Conservation (phyloP, 2,797 vertebrate species). For the Eleutherodactylus coqui region DNA sequence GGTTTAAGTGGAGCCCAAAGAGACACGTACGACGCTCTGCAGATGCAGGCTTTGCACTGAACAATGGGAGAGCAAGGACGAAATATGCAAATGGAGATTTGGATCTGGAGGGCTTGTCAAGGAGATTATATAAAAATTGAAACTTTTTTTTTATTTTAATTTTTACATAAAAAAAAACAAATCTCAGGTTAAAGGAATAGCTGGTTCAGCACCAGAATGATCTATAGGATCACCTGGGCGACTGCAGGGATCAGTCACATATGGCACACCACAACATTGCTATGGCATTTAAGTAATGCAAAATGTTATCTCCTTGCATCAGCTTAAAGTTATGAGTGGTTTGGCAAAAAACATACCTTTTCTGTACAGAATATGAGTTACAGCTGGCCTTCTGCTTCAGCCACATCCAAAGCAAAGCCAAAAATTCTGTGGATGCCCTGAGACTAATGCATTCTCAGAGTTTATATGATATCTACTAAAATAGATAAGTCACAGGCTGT, state of each 20-base stretch:
- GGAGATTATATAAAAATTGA: too few relatives aligned
- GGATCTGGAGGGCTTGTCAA: too few relatives aligned
- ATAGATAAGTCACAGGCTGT: not conserved
- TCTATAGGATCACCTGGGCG: too few relatives aligned
- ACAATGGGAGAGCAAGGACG: not conserved
- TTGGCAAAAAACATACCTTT: not conserved
- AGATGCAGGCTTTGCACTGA: conserved; percentile 79
- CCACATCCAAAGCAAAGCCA: not conserved
- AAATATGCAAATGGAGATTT: not conserved
- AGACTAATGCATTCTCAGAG: not conserved
- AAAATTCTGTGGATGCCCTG: not conserved
- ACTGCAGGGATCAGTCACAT: not conserved
- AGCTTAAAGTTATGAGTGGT: not conserved
- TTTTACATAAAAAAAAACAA: not conserved
- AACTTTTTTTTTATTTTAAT: not conserved
- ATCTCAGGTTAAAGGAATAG: not conserved
- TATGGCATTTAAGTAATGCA: not conserved
- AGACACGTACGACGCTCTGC: conserved; percentile 87
- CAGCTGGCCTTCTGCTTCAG: not conserved
- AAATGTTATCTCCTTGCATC: not conserved
- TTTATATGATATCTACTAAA: not conserved
- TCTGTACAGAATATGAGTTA: not conserved
- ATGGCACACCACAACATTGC: too few relatives aligned
- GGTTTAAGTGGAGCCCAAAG: conserved; percentile 83
- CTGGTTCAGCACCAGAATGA: too few relatives aligned